Evolutionary conservation across 1,140 invertebrate species (phyloP).

Genomic region (Thaumatotibia leucotreta): DNA sequence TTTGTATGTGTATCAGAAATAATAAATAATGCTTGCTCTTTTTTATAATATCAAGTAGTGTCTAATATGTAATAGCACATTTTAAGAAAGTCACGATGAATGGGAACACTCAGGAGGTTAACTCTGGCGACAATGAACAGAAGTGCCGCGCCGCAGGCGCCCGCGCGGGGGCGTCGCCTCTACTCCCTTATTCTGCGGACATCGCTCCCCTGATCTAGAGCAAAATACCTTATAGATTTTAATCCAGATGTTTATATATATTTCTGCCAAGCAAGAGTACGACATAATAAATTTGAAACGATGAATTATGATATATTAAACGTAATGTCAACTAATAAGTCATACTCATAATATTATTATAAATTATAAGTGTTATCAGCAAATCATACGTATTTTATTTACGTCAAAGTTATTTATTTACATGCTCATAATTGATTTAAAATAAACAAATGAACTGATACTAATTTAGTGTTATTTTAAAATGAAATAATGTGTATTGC

Average conservation of each 20-base stretch:
- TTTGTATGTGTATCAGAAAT: not conserved
- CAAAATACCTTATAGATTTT: not conserved
- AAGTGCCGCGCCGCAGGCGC: not conserved
- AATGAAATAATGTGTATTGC: not conserved
- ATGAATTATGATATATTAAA: constrained; percentile 22
- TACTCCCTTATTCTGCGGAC: not conserved
- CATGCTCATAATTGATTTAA: not conserved
- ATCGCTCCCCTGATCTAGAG: not conserved
- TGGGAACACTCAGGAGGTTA: not conserved
- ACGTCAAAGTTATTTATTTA: constrained; percentile 24
- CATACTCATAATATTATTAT: constrained; percentile 21
- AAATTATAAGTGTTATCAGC: constrained; percentile 32
- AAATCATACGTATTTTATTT: constrained; percentile 22
- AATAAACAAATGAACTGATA: not conserved
- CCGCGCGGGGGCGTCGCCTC: not conserved
- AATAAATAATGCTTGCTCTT: not conserved
- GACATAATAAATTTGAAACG: constrained; percentile 18
- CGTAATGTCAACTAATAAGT: not conserved
- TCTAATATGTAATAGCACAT: not conserved
- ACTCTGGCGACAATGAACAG: not conserved
- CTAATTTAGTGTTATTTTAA: not conserved
- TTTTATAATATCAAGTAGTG: no score
- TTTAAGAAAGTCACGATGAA: not conserved
- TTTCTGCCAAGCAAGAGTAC: not conserved
- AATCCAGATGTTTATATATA: not conserved